These are phyloP conservation scores for Crocodylus rhombifer DNA, from an alignment of 2,797 vertebrate genomes.

Conservation along the genomic window DNA sequence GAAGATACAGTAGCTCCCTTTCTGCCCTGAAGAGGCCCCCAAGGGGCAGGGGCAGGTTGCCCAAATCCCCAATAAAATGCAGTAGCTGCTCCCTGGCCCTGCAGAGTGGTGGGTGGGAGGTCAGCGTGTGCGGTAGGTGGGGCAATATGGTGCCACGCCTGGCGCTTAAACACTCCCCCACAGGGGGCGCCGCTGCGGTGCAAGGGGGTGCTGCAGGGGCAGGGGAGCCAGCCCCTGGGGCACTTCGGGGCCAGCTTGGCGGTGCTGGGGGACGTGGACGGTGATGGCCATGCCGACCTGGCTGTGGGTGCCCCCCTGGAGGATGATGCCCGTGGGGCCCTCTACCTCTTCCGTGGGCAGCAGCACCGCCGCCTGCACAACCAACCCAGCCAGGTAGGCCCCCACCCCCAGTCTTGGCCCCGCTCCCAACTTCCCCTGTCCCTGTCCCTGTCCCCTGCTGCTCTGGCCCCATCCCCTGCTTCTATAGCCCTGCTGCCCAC, in stretches of 20 bases:
- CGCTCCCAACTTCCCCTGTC: not conserved
- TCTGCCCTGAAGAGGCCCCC: not conserved
- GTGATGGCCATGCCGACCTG: constrained; percentile 79
- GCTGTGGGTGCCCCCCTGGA: constrained; percentile 86
- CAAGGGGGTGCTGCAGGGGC: not conserved
- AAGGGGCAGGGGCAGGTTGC: no score
- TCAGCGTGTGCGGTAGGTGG: no score
- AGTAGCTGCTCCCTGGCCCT: not conserved
- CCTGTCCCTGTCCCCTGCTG: no score
- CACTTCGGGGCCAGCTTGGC: constrained; percentile 83
- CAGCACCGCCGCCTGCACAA: not conserved
- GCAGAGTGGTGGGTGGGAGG: not conserved
- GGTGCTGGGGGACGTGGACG: constrained; percentile 79
- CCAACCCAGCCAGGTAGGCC: constrained; percentile 4
- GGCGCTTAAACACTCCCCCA: not conserved
- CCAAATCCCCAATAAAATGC: no score
- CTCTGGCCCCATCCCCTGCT: no score
- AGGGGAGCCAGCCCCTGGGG: constrained; percentile 8
- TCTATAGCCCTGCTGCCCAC: no score
- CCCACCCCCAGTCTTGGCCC: accelerated
- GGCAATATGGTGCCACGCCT: not conserved
- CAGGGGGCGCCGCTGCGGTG: not conserved
- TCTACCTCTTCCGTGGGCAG: constrained; percentile 83
- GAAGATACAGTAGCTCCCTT: not conserved
- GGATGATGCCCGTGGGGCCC: constrained; percentile 77